Percentiles rank a stretch among this genome's conserved stretches.
These are phyloP conservation scores for Zeuzera pyrina DNA, from an alignment of 2,888 invertebrate species.

Conservation along the genomic window DNA sequence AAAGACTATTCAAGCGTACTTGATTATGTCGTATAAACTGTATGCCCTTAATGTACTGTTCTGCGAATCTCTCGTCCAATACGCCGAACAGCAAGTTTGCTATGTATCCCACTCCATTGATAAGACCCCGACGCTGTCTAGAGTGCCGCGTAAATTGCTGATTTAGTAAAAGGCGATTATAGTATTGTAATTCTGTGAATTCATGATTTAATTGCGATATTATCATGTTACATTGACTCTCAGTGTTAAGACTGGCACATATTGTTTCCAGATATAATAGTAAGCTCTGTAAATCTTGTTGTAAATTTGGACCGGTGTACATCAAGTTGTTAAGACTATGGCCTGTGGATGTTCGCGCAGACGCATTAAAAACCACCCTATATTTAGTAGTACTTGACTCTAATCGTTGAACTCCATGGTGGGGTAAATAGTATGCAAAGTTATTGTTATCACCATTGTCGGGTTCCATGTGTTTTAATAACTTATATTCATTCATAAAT, in stretches of 20 bases:
- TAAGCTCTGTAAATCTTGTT: too few species aligned
- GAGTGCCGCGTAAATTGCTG: conserved; percentile 7
- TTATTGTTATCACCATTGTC: too few species aligned
- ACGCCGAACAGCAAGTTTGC: conserved; percentile 14
- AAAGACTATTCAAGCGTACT: conserved; percentile 8
- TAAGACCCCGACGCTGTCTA: conserved; percentile 10
- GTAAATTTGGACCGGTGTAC: too few species aligned
- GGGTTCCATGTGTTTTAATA: too few species aligned
- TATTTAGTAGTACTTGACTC: too few species aligned
- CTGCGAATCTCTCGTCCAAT: conserved; percentile 14
- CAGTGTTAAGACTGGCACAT: neutral
- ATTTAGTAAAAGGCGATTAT: conserved; percentile 11
- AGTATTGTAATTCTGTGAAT: conserved; percentile 10
- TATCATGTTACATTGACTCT: neutral
- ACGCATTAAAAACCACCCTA: too few species aligned
- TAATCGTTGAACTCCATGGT: too few species aligned
- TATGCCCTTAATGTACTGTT: conserved; percentile 13
- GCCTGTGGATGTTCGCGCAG: too few species aligned
- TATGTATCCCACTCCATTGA: conserved; percentile 14
- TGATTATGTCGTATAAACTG: conserved; percentile 8
- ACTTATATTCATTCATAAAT: too few species aligned
- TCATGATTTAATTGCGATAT: neutral
- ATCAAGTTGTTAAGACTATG: too few species aligned
- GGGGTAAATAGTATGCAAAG: too few species aligned
- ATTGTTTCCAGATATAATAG: neutral